These are phyloP conservation scores for Pardosa pseudoannulata DNA, from an alignment of 2,888 invertebrate species.

Conservation along the genomic window DNA sequence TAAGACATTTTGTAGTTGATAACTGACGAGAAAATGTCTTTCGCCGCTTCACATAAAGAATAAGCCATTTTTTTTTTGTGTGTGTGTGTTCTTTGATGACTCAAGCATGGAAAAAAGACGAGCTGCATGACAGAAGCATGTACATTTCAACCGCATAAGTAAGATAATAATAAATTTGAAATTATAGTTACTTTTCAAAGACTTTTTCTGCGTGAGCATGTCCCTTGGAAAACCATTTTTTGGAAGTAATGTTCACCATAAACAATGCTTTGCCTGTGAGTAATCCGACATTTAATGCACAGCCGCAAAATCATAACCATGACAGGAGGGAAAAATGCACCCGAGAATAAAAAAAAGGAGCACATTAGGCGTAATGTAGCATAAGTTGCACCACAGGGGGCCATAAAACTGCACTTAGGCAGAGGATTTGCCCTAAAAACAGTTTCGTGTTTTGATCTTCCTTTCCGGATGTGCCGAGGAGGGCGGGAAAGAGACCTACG, in stretches of 20 bases:
- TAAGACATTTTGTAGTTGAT: too few relatives aligned
- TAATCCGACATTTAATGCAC: background rate
- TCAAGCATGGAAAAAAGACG: too few relatives aligned
- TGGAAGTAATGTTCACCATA: background rate
- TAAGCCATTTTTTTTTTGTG: too few relatives aligned
- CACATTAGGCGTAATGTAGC: conserved; percentile 37
- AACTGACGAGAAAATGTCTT: too few relatives aligned
- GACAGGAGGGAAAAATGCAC: background rate
- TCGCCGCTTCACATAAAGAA: too few relatives aligned
- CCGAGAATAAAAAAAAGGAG: background rate
- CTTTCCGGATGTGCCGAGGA: conserved; percentile 46
- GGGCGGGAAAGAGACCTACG: background rate
- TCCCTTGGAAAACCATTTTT: background rate
- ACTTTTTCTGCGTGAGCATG: background rate
- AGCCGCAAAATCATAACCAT: background rate
- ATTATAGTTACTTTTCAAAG: background rate
- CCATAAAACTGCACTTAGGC: conserved; percentile 67
- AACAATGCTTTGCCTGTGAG: background rate
- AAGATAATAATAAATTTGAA: too few relatives aligned
- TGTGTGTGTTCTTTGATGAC: too few relatives aligned
- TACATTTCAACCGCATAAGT: too few relatives aligned
- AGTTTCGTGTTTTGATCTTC: conserved; percentile 37
- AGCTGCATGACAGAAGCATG: too few relatives aligned
- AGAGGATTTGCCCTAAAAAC: conserved; percentile 58
- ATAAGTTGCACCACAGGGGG: conserved; percentile 64